These are phyloP conservation scores for Prosopocoilus inquinatus DNA, from an alignment of 2,888 invertebrate species.

Conservation along the genomic window DNA sequence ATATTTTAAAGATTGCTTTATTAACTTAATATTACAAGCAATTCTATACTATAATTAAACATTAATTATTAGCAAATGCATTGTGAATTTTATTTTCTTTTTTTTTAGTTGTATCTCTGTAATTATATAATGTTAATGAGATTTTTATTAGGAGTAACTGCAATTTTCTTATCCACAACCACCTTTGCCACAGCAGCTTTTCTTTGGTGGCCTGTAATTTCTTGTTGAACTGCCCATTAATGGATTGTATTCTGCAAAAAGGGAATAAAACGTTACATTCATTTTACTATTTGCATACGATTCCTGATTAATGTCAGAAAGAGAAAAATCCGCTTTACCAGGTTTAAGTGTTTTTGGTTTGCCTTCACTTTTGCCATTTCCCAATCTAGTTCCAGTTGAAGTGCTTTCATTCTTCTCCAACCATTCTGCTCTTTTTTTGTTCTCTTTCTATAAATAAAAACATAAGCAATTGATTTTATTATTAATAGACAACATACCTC, in stretches of 20 bases:
- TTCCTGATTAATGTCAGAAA: too few species aligned
- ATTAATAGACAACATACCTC: slow-evolving; percentile 36
- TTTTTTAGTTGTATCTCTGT: too few species aligned
- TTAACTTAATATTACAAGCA: background rate
- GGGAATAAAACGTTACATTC: background rate
- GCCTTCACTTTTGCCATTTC: slow-evolving; percentile 14
- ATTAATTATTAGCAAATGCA: too few species aligned
- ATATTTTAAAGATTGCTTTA: background rate
- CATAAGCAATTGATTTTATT: slow-evolving; percentile 3
- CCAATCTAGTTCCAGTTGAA: slow-evolving; percentile 36
- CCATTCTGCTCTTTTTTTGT: slow-evolving; percentile 38
- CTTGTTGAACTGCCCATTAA: slow-evolving; percentile 42
- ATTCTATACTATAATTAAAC: background rate
- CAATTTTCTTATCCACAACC: slow-evolving; percentile 41
- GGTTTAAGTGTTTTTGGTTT: slow-evolving; percentile 17
- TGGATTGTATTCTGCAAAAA: slow-evolving; percentile 45
- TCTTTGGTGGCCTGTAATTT: slow-evolving; percentile 43
- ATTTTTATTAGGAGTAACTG: background rate
- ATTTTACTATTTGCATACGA: slow-evolving; percentile 7
- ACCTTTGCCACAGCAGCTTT: slow-evolving; percentile 44
- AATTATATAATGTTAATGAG: too few species aligned
- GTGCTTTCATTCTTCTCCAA: slow-evolving; percentile 27
- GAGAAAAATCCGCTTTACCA: slow-evolving; percentile 11
- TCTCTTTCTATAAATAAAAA: slow-evolving; percentile 36
- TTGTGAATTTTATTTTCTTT: too few species aligned